These are phyloP conservation scores for Clistopyga incitator DNA, from an alignment of 2,888 invertebrate species.

Conservation along the genomic window DNA sequence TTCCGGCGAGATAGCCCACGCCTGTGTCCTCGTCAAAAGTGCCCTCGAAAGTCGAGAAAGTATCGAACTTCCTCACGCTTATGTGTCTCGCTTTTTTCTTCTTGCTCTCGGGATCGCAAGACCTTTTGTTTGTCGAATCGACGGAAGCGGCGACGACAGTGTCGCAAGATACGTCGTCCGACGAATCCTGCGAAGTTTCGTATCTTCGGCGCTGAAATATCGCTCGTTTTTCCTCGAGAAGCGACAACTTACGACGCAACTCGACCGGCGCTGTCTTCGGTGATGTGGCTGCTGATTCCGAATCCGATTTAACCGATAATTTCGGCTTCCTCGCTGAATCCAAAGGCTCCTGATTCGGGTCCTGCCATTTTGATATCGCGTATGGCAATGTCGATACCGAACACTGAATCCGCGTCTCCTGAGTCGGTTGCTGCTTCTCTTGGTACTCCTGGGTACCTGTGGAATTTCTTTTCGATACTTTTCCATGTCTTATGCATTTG, in stretches of 20 bases:
- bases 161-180: constrained; percentile 73
- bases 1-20: constrained; percentile 76
- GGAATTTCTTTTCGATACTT: constrained; percentile 33
- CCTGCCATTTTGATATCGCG: constrained; percentile 85
- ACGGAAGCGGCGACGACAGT: constrained; percentile 75
- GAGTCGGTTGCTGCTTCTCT: constrained; percentile 39
- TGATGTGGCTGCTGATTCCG: constrained; percentile 72
- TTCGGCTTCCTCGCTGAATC: constrained; percentile 65
- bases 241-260: constrained; percentile 76
- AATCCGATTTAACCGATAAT: constrained; percentile 73
- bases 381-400: constrained; percentile 86
- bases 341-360: constrained; percentile 52
- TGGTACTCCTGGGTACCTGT: constrained; percentile 45
- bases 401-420: constrained; percentile 76
- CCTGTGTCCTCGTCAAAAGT: constrained; percentile 81
- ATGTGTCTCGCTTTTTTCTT: constrained; percentile 75
- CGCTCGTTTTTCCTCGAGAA: constrained; percentile 80
- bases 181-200: constrained; percentile 73
- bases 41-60: constrained; percentile 81
- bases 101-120: constrained; percentile 36
- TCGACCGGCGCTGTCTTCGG: constrained; percentile 75
- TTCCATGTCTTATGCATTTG: background rate
- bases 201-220: constrained; percentile 78
- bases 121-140: constrained; percentile 53
- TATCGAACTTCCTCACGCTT: constrained; percentile 80